Base-by-base conservation (phyloP, 2,888 invertebrate species). In the Atrina japonica region DNA sequence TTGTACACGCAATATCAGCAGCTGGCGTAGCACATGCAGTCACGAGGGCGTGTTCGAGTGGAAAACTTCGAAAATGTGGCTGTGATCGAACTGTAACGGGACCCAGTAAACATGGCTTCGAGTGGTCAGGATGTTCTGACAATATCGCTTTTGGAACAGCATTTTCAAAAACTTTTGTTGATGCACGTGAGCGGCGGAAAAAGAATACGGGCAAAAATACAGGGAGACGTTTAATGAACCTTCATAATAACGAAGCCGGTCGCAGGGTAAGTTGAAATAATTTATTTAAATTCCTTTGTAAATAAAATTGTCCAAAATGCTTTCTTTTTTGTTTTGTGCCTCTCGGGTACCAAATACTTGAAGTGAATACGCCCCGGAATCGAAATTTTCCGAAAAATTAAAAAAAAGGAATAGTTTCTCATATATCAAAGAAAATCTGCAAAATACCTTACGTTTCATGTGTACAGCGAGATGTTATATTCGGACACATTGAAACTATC, bases 221-320 rank as follows among this genome's bases (percentile, higher is more conserved):
- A 77, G 95, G 95, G 40, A 93, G 97, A 71, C 95, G 96, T 76
- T 93, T 98, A 77, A 98, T 99, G 97, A 98, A 99, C 85, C 92
- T 98, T 67, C 98, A 98, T 91, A 99, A 99, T 91, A 98, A 98
- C 92, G 94, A 96, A 87, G 98, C 96, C 60, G 98, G 98, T 60
- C 93, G 98, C 91, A 96, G 96, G 95, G 98, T 98, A 91, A 92
- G 91, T 69, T 49, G 50, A n/a, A n/a, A n/a, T n/a, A n/a, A n/a
- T n/a, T n/a, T n/a, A n/a, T n/a, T n/a, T 41, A 41, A 9, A n/a
- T n/a, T n/a, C n/a, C n/a, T n/a, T n/a, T n/a, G n/a, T n/a, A n/a
- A n/a, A n/a, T n/a, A n/a, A n/a, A n/a, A n/a, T n/a, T n/a, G n/a
- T n/a, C n/a, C n/a, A n/a, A n/a, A n/a, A n/a, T n/a, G n/a, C n/a